Conservation (phyloP, 2,888 invertebrate genomes). For the Chelonus formosanus region DNA sequence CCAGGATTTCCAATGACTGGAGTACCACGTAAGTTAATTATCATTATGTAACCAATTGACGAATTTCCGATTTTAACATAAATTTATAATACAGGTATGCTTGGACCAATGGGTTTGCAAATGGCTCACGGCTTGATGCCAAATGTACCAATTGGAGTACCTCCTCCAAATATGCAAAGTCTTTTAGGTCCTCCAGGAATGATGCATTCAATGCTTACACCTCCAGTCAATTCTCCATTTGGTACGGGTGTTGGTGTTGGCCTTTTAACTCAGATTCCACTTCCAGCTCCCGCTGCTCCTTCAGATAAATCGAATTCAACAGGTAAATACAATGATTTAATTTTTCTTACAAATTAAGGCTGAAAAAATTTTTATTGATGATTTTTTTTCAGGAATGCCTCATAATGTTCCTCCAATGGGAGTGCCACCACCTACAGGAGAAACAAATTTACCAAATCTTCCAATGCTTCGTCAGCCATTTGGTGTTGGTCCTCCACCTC, state of each 20-base stretch:
- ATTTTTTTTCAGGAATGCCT: constrained; percentile 58
- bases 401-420: constrained; percentile 65
- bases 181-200: constrained; percentile 61
- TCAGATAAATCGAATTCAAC: constrained; percentile 63
- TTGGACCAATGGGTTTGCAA: constrained; percentile 68
- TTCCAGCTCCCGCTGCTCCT: constrained; percentile 62
- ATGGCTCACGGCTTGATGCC: constrained; percentile 68
- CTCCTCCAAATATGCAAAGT: constrained; percentile 69
- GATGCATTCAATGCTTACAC: constrained; percentile 61
- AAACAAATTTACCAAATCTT: constrained; percentile 54
- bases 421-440: constrained; percentile 62
- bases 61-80: no score
- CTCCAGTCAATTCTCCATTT: constrained; percentile 62
- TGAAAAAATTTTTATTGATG: no score
- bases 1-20: constrained; percentile 65
- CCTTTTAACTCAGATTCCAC: constrained; percentile 61
- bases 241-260: constrained; percentile 60
- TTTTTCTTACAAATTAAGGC: no score
- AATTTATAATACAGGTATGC: constrained; percentile 52
- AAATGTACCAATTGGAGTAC: constrained; percentile 69
- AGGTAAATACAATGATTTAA: constrained; percentile 42
- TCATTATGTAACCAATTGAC: not conserved
- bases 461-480: constrained; percentile 62
- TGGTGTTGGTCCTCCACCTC: constrained; percentile 56
- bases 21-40: constrained; percentile 62